Base-by-base conservation (phyloP, 2,888 invertebrate species). In the Furcula furcula region DNA sequence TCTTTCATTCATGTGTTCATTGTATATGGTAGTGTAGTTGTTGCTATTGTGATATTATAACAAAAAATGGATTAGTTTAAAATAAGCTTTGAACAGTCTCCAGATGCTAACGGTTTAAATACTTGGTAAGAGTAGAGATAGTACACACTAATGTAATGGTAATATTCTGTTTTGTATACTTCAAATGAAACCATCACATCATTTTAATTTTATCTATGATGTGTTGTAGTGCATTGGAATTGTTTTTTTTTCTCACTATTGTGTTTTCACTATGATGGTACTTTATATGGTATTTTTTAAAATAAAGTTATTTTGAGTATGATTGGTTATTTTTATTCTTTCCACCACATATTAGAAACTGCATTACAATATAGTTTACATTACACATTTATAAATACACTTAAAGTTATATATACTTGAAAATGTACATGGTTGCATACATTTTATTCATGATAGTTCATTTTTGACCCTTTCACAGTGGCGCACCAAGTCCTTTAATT, bases 401-500 rank as follows among this genome's bases (percentile, higher is more conserved):
- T 23, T 36, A 34, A 30, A 28, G 11, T 13, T n/a, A 11, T 15
- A 4, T 9, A 2, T 5, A 19, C 20, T 7, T 4, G 13, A 16
- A 18, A 26, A 11, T 10, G 18, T 16, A 18, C 3, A 16, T 16
- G 16, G 16, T 16, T 22, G 22, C 7, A 12, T 12, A 23, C 23
- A 23, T 2, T 9, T 22, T 6, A 20, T 10, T 21, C 59, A 82
- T 9, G 61, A 55, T 15, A 81, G 57, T 46, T 84, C 76, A 43
- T 39, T 74, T 65, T 80, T 86, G 19, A 91, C 67, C 59, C 84
- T 90, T 50, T 92, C 91, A 59, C 92, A 90, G 61, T 93, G 93
- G 49, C 91, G 75, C 30, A 91, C 85, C 29, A 91, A 86, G 63
- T 93, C 92, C 65, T 92, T 92, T 12, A 93, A 70, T 73, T 93